Conservation (phyloP, 1,140 invertebrate species). For the Diprion similis region DNA sequence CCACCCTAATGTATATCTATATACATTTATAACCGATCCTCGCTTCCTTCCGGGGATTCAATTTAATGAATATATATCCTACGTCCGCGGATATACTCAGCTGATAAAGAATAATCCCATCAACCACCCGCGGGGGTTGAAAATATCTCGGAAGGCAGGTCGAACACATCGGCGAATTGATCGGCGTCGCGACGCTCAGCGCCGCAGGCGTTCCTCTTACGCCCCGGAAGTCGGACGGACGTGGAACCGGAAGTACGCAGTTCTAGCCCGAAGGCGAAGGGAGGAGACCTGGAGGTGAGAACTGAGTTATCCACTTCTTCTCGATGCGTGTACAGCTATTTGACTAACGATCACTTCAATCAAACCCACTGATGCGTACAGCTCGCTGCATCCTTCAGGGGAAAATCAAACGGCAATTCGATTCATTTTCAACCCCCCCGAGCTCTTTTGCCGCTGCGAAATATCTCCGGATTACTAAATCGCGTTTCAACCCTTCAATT, state of each 20-base stretch:
- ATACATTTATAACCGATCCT: too few species aligned
- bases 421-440: background rate
- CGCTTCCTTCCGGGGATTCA: too few species aligned
- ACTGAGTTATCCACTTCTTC: background rate
- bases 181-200: background rate
- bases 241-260: background rate
- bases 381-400: background rate
- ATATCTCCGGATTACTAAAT: background rate
- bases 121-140: too few species aligned
- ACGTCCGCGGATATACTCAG: too few species aligned
- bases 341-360: background rate
- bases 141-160: too few species aligned
- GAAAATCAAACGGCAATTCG: background rate
- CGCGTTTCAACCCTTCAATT: too few species aligned
- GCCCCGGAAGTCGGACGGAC: constrained; percentile 3
- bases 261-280: background rate
- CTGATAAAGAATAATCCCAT: too few species aligned
- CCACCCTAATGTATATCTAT: too few species aligned
- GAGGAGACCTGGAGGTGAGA: background rate
- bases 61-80: too few species aligned
- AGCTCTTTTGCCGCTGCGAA: background rate
- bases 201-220: background rate
- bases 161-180: background rate
- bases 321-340: background rate
- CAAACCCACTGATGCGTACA: background rate